Evolutionary conservation across 1,140 invertebrate species (phyloP), one percentile per base, ranked within the genome.

Genomic region (Camponotus floridanus): DNA sequence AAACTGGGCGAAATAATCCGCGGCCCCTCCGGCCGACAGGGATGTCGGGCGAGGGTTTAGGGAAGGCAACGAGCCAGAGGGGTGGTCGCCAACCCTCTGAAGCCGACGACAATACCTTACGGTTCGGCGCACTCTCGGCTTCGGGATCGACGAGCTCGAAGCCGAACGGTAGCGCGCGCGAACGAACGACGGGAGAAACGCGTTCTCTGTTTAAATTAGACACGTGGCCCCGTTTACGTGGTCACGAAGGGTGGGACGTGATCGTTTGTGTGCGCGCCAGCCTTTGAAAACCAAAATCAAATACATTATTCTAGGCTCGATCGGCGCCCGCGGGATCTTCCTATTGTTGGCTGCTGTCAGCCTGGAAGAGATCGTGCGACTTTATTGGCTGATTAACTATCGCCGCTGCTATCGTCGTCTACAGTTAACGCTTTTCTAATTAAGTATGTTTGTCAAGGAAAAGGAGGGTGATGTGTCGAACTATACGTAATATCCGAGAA

Each of bases 221-320:
- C 94, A 94, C 94, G 93, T 94, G 94, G 92, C 93, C 70, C 76
- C 92, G 93, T 94, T 94, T 94, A 94, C 92, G 92, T 92, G 89
- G 86, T 88, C 59, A 51, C 88, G 55, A 45, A 92, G 88, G 74
- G 85, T 65, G 74, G 48, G 39, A 33, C 65, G 33, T 70, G 39
- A 33, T 39, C 76, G 64, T 73, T 51, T 64, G 70, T 71, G 68
- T 71, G 71, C 59, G 39, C 65, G 71, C 70, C 85, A 89, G 91
- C 91, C 93, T 94, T 94, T 93, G 90, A 94, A 94, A 94, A 94
- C 91, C 93, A 87, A 94, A 94, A 94, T 94, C 93, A 94, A 94
- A 93, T 93, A 94, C 93, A 94, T 94, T 93, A 93, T 92, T 91
- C 51, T 48, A 65, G 90, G 61, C 65, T 87, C 85, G 68, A 74